Evolutionary conservation across 2,113 vertebrate species (phyloP).

Genomic region (Phasianus colchicus): DNA sequence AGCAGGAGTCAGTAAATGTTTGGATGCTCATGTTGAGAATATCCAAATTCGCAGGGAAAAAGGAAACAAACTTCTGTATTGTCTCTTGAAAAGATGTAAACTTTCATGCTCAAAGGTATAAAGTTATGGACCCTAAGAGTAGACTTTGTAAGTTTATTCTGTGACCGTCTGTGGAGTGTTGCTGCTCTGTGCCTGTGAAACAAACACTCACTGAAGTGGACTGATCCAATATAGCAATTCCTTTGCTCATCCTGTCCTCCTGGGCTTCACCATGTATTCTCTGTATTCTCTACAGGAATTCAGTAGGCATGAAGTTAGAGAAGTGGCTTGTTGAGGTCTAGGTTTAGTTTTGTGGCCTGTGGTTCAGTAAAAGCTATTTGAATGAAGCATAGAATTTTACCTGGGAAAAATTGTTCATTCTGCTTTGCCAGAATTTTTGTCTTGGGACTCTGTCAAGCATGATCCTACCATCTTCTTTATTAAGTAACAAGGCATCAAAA

Average conservation of each 20-base stretch:
- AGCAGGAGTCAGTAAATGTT: neutral
- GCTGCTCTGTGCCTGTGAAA: neutral
- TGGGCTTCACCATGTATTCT: neutral
- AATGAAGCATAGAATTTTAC: neutral
- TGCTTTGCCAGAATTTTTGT: neutral
- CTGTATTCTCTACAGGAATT: neutral
- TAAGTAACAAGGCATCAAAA: neutral
- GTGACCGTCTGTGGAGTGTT: neutral
- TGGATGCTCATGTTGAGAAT: neutral
- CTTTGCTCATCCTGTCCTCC: neutral
- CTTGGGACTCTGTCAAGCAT: neutral
- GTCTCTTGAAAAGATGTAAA: neutral
- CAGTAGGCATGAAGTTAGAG: neutral
- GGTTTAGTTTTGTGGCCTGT: neutral
- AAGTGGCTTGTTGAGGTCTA: fast-evolving
- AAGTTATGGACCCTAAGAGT: neutral
- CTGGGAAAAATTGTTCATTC: neutral
- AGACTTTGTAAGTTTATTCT: neutral
- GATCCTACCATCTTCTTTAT: neutral
- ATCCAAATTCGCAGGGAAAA: neutral
- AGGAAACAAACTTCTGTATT: neutral
- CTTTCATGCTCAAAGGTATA: neutral
- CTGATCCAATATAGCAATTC: neutral
- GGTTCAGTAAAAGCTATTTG: neutral
- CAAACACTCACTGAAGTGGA: neutral